Base-by-base conservation (phyloP, 2,113 vertebrate genomes). In the Rhipidura dahli region DNA sequence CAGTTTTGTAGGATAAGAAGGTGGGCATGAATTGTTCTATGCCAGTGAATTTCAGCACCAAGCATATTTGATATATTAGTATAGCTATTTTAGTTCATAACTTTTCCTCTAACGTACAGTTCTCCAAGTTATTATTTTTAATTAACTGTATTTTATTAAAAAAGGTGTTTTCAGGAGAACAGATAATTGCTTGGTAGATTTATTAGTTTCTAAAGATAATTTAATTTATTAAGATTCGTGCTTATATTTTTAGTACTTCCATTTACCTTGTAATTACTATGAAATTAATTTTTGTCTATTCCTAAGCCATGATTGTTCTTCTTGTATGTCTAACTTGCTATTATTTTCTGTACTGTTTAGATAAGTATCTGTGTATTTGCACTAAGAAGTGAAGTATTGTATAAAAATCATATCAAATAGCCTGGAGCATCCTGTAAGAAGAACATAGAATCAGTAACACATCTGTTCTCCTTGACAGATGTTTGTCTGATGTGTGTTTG, bases 141-240 rank as follows among this genome's bases (percentile, higher is more conserved):
- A 83, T 91, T 53, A 54, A 54, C 10, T 80, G 17, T 16, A 28
- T 79, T 83, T 91, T 89, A 33, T 69, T 57, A 69, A 33, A 39
- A 47, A 40, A 61, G 5, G 7, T 60, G 15, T 76, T 89, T 96
- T 81, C 31, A 79, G 57, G 31, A 79, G 83, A 94, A 80, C 21
- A 53, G 13, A 59, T 69, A 80, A 93, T 94, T 96, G 72, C 59
- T 84, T 91, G 15, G 18, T 40, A 61, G 53, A 79, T 65, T 69
- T 90, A 85, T 66, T 71, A 1, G 39, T 83, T 87, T 79, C 70
- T 89, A 93, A 84, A 50, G n/a, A 42, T 40, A 87, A 95, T 79
- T 75, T 68, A 71, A 91, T 93, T 96, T 94, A 68, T 85, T 91
- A 95, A 77, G 64, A 89, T 73, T 82, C 66, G 87, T 82, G 65